Percentiles rank a stretch among this genome's conserved stretches.
phyloP scores from a whole-genome alignment of 2,888 invertebrate species.

The Eupelmus urozonus region DNA sequence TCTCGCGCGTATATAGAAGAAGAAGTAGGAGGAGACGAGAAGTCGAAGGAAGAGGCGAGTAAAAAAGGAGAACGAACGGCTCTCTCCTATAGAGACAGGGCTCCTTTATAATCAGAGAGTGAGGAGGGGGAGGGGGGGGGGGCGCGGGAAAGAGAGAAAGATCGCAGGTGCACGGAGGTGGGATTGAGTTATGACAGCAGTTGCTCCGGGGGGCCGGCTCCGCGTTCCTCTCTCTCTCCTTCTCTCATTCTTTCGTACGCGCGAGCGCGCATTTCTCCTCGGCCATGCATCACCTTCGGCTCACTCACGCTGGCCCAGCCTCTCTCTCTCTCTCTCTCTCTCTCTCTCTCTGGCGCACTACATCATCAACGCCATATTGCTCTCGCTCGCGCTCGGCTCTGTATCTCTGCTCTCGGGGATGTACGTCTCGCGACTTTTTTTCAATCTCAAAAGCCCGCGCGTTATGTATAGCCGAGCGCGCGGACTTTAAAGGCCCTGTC shows the following conservation, averaged over 20 bases:
- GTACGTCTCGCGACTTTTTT: no score
- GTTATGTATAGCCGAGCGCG: neutral
- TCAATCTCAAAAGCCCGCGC: no score
- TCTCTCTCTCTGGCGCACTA: constrained; percentile 43
- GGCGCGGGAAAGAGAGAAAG: constrained; percentile 53
- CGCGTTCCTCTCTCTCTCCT: constrained; percentile 48
- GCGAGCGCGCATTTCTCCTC: constrained; percentile 72
- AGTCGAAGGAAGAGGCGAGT: neutral
- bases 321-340: constrained; percentile 67
- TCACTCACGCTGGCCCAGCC: constrained; percentile 72
- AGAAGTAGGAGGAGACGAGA: constrained; percentile 17
- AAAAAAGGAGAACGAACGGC: constrained; percentile 8
- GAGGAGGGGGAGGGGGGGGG: constrained; percentile 32
- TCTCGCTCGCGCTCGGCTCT: constrained; percentile 69
- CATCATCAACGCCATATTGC: constrained; percentile 64
- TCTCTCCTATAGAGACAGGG: constrained; percentile 37
- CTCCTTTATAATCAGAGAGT: constrained; percentile 50
- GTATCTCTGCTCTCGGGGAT: constrained; percentile 13
- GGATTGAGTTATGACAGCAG: constrained; percentile 78
- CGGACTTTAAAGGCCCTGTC: constrained; percentile 53
- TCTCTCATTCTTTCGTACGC: constrained; percentile 61
- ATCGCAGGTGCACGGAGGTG: constrained; percentile 67
- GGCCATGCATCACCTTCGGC: constrained; percentile 77
- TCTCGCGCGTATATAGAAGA: no score
- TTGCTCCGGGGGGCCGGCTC: constrained; percentile 76